Conservation (phyloP, 2,113 vertebrate genomes). For the Colinus virginianus region DNA sequence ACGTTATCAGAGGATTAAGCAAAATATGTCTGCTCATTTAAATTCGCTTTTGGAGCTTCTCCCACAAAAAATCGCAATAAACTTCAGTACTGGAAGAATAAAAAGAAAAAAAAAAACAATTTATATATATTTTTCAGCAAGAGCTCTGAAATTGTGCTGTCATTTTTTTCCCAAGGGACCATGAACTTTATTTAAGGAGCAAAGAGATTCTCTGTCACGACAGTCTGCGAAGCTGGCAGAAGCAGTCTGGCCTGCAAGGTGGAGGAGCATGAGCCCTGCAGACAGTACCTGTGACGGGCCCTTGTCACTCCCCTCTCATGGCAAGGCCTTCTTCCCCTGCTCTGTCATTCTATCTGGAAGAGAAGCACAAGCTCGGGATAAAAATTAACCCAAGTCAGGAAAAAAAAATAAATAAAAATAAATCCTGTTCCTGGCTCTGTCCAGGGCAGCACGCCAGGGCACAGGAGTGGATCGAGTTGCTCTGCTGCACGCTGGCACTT, state of each 20-base stretch:
- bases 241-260: background rate
- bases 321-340: background rate
- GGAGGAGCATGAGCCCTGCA: background rate
- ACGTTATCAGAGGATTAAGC: background rate
- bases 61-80: background rate
- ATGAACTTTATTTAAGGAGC: background rate
- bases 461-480: fast-evolving
- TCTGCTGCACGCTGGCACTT: background rate
- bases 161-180: background rate
- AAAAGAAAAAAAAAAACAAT: background rate
- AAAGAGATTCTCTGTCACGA: background rate
- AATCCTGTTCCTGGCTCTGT: background rate
- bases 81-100: background rate
- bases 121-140: background rate
- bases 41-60: background rate
- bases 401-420: background rate
- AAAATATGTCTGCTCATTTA: background rate
- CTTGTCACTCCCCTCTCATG: fast-evolving
- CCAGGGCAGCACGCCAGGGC: background rate
- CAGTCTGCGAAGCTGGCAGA: background rate
- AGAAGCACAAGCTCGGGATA: background rate
- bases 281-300: background rate
- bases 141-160: background rate
- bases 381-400: constrained; percentile 10
- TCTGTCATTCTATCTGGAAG: background rate